Evolutionary conservation across 1,140 invertebrate species (phyloP), one percentile per base, ranked within the genome.

Genomic region (Himalopsyche phryganea): DNA sequence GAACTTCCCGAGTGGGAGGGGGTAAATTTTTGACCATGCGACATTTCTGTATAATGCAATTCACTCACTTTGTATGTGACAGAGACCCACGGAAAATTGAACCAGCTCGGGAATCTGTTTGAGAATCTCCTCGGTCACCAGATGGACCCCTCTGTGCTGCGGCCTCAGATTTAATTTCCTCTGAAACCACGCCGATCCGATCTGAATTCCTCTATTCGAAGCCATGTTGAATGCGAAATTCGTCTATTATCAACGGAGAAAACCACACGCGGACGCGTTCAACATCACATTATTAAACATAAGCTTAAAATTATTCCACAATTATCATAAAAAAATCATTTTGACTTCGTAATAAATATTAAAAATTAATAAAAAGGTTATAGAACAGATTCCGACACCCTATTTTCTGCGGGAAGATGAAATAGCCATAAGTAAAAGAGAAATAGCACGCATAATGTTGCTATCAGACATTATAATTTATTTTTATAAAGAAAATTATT

Each of bases 181-280:
- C 81, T 97, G 94, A 83, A 95, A 94, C 94, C 94, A 97, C 75
- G 92, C 91, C 73, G 90, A 91, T 74, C 90, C 89, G 72, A 91
- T 91, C 82, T 94, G 91, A 75, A 94, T 89, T 74, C 90, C 89
- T 79, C 86, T 83, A 71, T 88, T 89, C 72, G 89, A 91, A 81
- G 89, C 89, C 89, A 91, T 91, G 80, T 83, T 84, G 79, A 80
- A 81, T 71, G 71, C 48, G 38, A 58, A 47, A 58, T 58, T 58
- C 50, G 46, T 56, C 17, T 56, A 56, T 56, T 46, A 58, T 49
- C 44, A 38, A 58, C 56, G 56, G 71, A 71, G 68, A 73, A 76
- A 71, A 72, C 74, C 71, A 72, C 67, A 73, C 70, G 70, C 71
- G 70, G 72, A 76, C 70, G 72, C 74, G 75, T 72, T 74, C 72